Conservation (phyloP, 1,140 invertebrate species). For the Lepidurus couesii region DNA sequence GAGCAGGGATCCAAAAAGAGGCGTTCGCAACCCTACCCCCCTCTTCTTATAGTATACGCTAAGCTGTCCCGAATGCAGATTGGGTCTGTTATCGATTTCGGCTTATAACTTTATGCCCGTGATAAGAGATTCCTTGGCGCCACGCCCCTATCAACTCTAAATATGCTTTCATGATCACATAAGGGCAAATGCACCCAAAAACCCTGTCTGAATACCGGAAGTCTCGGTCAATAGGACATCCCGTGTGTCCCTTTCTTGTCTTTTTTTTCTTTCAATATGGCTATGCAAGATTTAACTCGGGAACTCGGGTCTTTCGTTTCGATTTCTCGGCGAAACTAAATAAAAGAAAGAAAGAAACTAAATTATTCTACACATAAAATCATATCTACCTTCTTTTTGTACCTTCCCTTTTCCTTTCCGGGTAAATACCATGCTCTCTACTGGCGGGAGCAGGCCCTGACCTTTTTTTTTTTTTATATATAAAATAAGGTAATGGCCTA, state of each 20-base stretch:
- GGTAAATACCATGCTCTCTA: neutral
- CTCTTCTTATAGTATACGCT: no score
- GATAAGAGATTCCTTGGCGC: neutral
- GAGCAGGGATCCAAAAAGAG: neutral
- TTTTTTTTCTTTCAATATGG: neutral
- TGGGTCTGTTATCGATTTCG: neutral
- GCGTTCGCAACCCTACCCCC: neutral
- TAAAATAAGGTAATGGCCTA: conserved; percentile 17
- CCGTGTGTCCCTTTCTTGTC: neutral
- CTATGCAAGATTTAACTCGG: no score
- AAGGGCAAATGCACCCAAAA: neutral
- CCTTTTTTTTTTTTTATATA: no score
- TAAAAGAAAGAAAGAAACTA: no score
- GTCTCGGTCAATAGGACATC: neutral
- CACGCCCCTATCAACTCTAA: neutral
- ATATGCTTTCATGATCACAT: neutral
- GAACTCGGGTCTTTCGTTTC: no score
- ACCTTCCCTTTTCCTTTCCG: neutral
- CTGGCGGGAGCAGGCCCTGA: neutral
- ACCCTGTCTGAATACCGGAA: neutral
- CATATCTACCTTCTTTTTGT: neutral
- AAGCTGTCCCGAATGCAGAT: neutral
- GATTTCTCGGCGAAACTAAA: no score
- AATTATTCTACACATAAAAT: no score
- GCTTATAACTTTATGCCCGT: neutral